Evolutionary conservation across 2,888 invertebrate species (phyloP), one percentile per base, ranked within the genome.

Genomic region (Bellardia bayeri): DNA sequence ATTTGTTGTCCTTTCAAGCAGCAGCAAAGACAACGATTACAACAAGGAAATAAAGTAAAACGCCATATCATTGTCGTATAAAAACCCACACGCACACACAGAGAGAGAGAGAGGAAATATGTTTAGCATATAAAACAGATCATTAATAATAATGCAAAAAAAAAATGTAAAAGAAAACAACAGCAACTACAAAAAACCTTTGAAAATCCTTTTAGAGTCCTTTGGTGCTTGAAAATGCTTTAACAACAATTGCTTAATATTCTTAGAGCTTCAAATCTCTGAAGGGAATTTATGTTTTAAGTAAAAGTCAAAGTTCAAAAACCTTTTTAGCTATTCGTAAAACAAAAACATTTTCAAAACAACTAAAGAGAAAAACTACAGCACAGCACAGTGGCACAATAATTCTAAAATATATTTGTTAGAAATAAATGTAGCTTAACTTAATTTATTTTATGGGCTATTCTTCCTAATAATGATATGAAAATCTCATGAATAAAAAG

Each of bases 281-380:
- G 11, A 75, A 64, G 71, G 61, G 54, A 74, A 78, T 81, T 75
- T 49, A 82, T 56, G 63, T 82, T 61, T 84, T 72, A 80, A 84
- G 61, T 54, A 82, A 83, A 87, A 88, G 87, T 87, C 85, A 87
- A 86, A 88, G 88, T 87, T 88, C 88, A 85, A 78, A 78, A 82
- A 88, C 69, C 87, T 76, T 69, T 68, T 33, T 56, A 54, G 9
- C 45, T 58, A 45, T 11, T 54, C 51, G 49, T 40, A 69, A 33
- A 66, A 64, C 1, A 45, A 49, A 66, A 68, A 69, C 45, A 66
- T 49, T 66, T 45, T 54, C 33, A 61, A 37, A 37, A 71, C 33
- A 71, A 49, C n/a, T n/a, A 45, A 49, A 16, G 2, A 61, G 7
- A 56, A n/a, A 13, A n/a, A 49, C 42, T 63, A 42, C 7, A 14